Base-by-base conservation (phyloP, 1,140 invertebrate species). In the Euborellia annulipes region DNA sequence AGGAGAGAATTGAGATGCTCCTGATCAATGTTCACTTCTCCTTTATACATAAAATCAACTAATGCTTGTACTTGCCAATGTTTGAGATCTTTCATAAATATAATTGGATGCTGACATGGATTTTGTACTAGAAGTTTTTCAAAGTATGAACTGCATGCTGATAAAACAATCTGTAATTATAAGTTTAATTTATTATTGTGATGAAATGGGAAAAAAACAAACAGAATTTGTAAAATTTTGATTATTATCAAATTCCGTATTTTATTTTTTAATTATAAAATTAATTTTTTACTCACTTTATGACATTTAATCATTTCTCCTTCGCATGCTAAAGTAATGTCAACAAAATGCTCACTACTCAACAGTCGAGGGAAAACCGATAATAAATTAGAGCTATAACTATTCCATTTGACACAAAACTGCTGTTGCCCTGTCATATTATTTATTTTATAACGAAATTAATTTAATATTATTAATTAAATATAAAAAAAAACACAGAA, bases 291-390 rank as follows among this genome's bases (percentile, higher is more conserved):
- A 27, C 23, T 27, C 23, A 90, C 73, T 56, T 85, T 88, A 71
- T 92, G 88, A 54, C 86, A 90, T 57, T 87, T 84, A 48, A 91
- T 72, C 57, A 82, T 83, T 43, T 79, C 72, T 7, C 82, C 84
- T 58, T 91, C 86, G 58, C 86, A 90, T 13, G 85, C 85, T 34
- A 91, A 60, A 4, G 86, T 91, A 13, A 90, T 85, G 61, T 91
- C 88, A 1, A 88, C 85, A 56, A 90, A 89, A 56, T 85, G 75
- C 61, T 90, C 83, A n/a, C 77, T 77, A 9, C 78, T 76, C 22
- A 88, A 62, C 3, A 91, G 68, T 20, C 84, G 78, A 11, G 82
- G 81, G 59, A 87, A 85, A 45, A 71, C 71, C 36, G 74, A 79
- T 62, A 85, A 79, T 62, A 88, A 72, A 58, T 85, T 86, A 34